These are phyloP conservation scores for Hypena proboscidalis DNA, from an alignment of 2,888 invertebrate species.

Conservation along the genomic window DNA sequence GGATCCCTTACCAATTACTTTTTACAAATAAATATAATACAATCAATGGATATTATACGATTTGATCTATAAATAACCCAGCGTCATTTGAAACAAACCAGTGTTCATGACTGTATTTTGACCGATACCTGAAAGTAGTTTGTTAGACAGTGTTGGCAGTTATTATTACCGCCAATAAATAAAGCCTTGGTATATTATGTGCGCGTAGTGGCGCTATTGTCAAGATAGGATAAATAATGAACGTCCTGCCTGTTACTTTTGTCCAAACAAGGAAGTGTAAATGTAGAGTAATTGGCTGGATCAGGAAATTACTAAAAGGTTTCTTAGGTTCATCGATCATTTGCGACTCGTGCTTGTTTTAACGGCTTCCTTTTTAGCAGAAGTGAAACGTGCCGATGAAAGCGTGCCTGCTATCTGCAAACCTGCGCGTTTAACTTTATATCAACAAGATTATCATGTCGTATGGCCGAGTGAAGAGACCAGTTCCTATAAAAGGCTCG, in stretches of 20 bases:
- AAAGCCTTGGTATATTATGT: slow-evolving; percentile 56
- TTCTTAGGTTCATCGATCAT: slow-evolving; percentile 63
- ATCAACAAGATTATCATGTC: slow-evolving; percentile 47
- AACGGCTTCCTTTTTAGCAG: slow-evolving; percentile 54
- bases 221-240: slow-evolving; percentile 64
- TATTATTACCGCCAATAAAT: slow-evolving; percentile 54
- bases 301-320: slow-evolving; percentile 64
- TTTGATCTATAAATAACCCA: not conserved
- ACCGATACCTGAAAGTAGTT: slow-evolving; percentile 22
- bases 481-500: slow-evolving; percentile 61
- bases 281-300: slow-evolving; percentile 64
- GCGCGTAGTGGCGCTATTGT: slow-evolving; percentile 54
- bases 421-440: slow-evolving; percentile 26
- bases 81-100: not conserved
- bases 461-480: slow-evolving; percentile 47
- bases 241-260: slow-evolving; percentile 60
- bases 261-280: slow-evolving; percentile 70
- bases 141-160: slow-evolving; percentile 33
- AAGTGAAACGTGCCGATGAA: slow-evolving; percentile 50
- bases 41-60: no score
- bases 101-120: slow-evolving; percentile 6
- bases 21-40: slow-evolving; percentile 14
- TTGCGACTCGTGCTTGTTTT: slow-evolving; percentile 48
- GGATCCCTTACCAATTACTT: slow-evolving; percentile 8
- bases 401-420: slow-evolving; percentile 40